phyloP scores from a whole-genome alignment of 2,113 vertebrate species.

The Peucedramus taeniatus region DNA sequence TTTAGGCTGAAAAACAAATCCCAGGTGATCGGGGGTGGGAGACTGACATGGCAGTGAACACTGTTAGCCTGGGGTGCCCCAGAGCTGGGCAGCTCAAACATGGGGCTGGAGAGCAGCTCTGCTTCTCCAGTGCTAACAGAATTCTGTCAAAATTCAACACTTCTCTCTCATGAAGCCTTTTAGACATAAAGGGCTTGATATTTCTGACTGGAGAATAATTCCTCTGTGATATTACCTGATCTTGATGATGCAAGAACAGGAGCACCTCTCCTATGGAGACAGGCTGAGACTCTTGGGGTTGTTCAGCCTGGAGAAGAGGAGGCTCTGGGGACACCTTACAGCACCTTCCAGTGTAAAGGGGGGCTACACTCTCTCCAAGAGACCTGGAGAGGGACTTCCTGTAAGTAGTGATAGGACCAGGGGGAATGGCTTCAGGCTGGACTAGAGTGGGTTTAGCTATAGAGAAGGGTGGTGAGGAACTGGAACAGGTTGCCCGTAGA shows the following conservation, averaged over 20 bases:
- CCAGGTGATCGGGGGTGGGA: accelerated
- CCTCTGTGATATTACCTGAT: not conserved
- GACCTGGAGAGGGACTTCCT: not conserved
- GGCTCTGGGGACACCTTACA: not conserved
- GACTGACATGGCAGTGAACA: not conserved
- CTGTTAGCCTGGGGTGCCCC: not conserved
- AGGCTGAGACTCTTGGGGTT: not conserved
- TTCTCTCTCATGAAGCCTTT: not conserved
- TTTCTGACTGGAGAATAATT: not conserved
- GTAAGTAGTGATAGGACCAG: not conserved
- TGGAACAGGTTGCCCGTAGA: not conserved
- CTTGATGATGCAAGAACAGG: accelerated
- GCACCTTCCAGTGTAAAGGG: not conserved
- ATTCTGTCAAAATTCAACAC: not conserved
- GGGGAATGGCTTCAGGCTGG: not conserved
- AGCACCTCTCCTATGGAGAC: not conserved
- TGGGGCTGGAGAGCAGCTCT: not conserved
- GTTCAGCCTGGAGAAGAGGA: not conserved
- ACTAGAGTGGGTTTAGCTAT: not conserved
- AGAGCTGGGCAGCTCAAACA: not conserved
- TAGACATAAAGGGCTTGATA: not conserved
- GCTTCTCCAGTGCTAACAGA: not conserved
- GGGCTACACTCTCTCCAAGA: too few relatives aligned
- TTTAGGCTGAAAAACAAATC: not conserved
- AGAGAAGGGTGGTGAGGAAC: not conserved